Conservation (phyloP, 64 coral and sea anemone species). For the Hydrozoanthus tunicans region DNA sequence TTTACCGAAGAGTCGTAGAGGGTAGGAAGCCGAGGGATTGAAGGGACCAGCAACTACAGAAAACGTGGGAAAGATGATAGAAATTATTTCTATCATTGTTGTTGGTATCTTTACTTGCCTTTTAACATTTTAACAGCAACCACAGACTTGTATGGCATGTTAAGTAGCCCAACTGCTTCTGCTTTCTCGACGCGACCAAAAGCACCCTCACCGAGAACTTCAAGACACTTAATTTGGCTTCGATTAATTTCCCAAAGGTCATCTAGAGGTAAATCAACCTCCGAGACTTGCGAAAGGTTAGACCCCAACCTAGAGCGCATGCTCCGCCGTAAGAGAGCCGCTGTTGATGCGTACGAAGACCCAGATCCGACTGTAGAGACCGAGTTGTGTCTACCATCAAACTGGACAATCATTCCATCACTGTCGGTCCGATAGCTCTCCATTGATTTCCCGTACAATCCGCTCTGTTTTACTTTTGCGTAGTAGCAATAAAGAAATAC, state of each 20-base stretch:
- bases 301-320: conserved; percentile 43
- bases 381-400: conserved; percentile 31
- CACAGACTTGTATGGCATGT: conserved; percentile 12
- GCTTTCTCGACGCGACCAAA: conserved; percentile 50
- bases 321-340: conserved; percentile 41
- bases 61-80: background rate
- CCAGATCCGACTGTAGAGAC: conserved; percentile 37
- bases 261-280: conserved; percentile 29
- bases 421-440: conserved; percentile 5
- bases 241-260: conserved; percentile 51
- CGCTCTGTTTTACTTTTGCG: background rate
- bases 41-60: background rate
- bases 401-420: conserved; percentile 21
- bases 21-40: background rate
- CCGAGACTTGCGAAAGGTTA: conserved; percentile 27
- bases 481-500: background rate
- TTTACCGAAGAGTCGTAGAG: too few species aligned
- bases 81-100: background rate
- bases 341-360: conserved; percentile 33
- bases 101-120: background rate
- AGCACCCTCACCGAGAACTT: conserved; percentile 47
- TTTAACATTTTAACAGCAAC: conserved; percentile 59
- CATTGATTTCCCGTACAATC: background rate
- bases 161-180: conserved; percentile 14
- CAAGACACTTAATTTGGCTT: background rate